Conservation (phyloP, 1,140 invertebrate species). For the Hylyphantes graminicola region DNA sequence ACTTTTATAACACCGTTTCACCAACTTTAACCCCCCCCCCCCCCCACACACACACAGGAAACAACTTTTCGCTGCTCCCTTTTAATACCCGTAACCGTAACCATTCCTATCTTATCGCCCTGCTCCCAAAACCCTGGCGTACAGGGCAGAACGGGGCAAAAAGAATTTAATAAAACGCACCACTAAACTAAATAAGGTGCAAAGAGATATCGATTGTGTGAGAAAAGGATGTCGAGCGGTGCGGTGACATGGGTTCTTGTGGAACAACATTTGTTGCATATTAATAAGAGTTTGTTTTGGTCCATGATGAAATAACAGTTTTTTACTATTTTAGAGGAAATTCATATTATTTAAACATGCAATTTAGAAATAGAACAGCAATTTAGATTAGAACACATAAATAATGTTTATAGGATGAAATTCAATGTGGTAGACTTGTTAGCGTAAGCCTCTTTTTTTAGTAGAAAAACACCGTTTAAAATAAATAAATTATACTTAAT, state of each 20-base stretch:
- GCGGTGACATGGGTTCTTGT: neutral
- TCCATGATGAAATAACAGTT: too few species aligned
- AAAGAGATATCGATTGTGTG: slow-evolving; percentile 34
- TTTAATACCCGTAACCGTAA: neutral
- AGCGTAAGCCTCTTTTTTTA: too few species aligned
- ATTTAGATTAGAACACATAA: too few species aligned
- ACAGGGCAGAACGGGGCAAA: neutral
- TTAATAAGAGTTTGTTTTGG: too few species aligned
- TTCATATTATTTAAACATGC: too few species aligned
- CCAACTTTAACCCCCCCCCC: slow-evolving; percentile 4
- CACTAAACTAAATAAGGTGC: slow-evolving; percentile 54
- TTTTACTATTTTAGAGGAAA: too few species aligned
- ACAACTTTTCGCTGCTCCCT: neutral
- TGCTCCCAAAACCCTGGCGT: neutral
- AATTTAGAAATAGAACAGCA: too few species aligned
- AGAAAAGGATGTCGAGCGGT: neutral
- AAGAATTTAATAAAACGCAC: slow-evolving; percentile 53
- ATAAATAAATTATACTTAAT: too few species aligned
- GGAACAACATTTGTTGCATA: too few species aligned
- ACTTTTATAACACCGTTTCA: neutral
- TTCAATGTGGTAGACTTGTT: too few species aligned
- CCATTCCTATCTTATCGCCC: slow-evolving; percentile 12
- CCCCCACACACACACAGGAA: neutral
- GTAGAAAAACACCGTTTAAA: too few species aligned
- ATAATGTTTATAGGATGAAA: too few species aligned